These are phyloP conservation scores for Enteromius fasciolatus DNA, from an alignment of 2,797 vertebrate genomes.

Conservation along the genomic window DNA sequence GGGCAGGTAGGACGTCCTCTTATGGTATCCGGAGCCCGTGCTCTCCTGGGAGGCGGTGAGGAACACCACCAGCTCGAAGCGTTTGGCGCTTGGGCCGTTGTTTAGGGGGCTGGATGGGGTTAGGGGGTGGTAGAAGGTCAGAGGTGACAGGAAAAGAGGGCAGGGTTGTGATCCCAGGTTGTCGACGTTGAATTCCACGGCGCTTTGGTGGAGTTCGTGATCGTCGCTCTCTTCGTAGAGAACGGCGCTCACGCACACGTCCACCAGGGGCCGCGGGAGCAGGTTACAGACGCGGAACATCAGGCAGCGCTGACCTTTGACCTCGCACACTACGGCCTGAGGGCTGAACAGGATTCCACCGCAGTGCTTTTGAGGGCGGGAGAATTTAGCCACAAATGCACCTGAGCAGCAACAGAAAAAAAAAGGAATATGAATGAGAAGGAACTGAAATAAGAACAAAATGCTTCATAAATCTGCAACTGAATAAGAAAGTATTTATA, in stretches of 20 bases:
- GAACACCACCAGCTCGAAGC: conserved; percentile 93
- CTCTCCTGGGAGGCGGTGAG: conserved; percentile 92
- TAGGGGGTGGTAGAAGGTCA: conserved; percentile 89
- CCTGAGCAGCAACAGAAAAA: conserved; percentile 72
- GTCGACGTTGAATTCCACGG: conserved; percentile 89
- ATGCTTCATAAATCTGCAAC: not conserved
- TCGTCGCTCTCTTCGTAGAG: conserved; percentile 90
- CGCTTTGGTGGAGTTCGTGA: conserved; percentile 88
- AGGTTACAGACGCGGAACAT: conserved; percentile 92
- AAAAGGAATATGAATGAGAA: not conserved
- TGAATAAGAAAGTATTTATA: not conserved
- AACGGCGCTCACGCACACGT: conserved; percentile 86
- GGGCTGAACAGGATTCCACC: conserved; percentile 91
- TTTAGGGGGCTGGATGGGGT: conserved; percentile 86
- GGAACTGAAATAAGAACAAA: not conserved
- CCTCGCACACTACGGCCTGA: conserved; percentile 84
- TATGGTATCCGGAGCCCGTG: conserved; percentile 91
- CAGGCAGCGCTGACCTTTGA: conserved; percentile 85
- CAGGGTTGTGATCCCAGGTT: conserved; percentile 81
- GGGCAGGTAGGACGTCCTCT: conserved; percentile 92
- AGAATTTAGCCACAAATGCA: conserved; percentile 97
- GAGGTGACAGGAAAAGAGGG: conserved; percentile 92
- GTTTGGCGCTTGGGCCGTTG: conserved; percentile 76
- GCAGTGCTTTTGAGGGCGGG: conserved; percentile 91
- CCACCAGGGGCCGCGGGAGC: conserved; percentile 86